Evolutionary conservation across 2,113 vertebrate species (phyloP).

Genomic region (Pimephales promelas): DNA sequence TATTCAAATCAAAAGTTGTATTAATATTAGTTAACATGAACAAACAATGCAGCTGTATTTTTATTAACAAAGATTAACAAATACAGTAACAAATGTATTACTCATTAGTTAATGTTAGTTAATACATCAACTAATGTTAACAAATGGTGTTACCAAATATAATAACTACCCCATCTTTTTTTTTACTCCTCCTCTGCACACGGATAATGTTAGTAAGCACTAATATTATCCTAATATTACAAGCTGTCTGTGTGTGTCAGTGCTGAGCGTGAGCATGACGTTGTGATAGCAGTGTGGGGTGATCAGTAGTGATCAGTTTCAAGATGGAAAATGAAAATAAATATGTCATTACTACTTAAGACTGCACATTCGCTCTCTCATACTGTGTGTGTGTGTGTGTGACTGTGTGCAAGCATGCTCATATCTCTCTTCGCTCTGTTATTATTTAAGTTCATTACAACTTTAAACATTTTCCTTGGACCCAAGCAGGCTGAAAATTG

Average conservation of each 20-base stretch:
- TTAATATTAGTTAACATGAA: no score
- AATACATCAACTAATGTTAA: no score
- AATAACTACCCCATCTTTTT: not conserved
- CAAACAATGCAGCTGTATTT: no score
- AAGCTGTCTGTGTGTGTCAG: not conserved
- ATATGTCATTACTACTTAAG: slow-evolving; percentile 66
- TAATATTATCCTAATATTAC: no score
- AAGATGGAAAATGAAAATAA: slow-evolving; percentile 77
- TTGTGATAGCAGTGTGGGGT: slow-evolving; percentile 7
- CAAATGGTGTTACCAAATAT: no score
- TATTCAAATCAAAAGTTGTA: no score
- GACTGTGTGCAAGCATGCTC: not conserved
- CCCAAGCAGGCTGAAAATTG: slow-evolving; percentile 60
- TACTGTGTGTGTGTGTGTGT: not conserved
- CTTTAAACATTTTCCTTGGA: slow-evolving; percentile 72
- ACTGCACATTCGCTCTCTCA: slow-evolving; percentile 17
- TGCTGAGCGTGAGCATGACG: slow-evolving; percentile 30
- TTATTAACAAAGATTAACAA: no score
- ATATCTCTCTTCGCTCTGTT: slow-evolving; percentile 47
- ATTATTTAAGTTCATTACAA: slow-evolving; percentile 68
- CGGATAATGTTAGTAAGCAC: not conserved
- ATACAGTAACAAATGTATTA: no score
- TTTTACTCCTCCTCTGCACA: not conserved
- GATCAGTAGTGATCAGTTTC: slow-evolving; percentile 78
- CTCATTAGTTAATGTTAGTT: no score